phyloP scores from a whole-genome alignment of 2,113 vertebrate genomes.

The Zingel zingel region DNA sequence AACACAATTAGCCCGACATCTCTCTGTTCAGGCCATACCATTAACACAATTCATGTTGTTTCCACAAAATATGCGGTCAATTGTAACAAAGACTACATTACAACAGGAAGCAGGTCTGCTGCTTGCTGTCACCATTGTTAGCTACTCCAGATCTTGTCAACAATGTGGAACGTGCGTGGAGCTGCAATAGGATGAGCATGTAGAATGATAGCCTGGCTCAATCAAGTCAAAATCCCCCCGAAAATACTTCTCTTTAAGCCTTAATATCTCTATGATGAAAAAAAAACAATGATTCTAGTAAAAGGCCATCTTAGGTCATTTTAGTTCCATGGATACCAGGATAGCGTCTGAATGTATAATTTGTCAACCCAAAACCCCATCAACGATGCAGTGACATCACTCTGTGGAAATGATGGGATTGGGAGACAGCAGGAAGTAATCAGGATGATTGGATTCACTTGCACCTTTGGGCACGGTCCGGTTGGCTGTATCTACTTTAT shows the following conservation, averaged over 20 bases:
- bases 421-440: constrained; percentile 30
- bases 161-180: background rate
- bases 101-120: background rate
- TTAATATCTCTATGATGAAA: too few relatives aligned
- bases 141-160: background rate
- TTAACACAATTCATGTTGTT: too few relatives aligned
- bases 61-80: too few relatives aligned
- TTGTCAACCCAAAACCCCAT: background rate
- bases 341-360: background rate
- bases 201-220: background rate
- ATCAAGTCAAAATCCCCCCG: background rate
- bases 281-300: too few relatives aligned
- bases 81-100: background rate
- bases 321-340: too few relatives aligned
- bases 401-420: constrained; percentile 23
- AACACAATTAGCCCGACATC: too few relatives aligned
- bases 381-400: background rate
- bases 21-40: too few relatives aligned
- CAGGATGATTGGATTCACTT: constrained; percentile 44
- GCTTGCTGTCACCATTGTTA: background rate
- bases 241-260: background rate
- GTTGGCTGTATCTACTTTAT: constrained; percentile 30
- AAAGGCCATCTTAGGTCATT: too few relatives aligned
- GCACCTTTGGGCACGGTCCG: constrained; percentile 25
- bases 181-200: background rate